These are phyloP conservation scores for Urosaurus nigricauda DNA, from an alignment of 2,797 vertebrate species.

Conservation along the genomic window DNA sequence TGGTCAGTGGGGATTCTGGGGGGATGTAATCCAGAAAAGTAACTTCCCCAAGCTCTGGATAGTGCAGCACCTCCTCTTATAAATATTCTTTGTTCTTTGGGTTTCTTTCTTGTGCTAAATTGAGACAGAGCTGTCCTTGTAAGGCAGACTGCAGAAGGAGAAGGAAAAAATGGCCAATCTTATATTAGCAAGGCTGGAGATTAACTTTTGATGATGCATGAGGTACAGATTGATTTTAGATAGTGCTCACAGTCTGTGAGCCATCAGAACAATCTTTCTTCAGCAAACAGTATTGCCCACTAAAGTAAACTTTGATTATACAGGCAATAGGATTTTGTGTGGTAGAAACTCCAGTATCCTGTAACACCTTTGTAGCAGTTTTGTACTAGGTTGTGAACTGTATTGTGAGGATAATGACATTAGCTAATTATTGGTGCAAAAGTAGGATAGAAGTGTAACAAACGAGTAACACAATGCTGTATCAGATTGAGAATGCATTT, in stretches of 20 bases:
- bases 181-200: background rate
- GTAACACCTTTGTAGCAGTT: background rate
- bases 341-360: background rate
- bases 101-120: no score
- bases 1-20: no score
- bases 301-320: background rate
- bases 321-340: background rate
- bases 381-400: background rate
- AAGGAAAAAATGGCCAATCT: background rate
- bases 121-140: background rate
- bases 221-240: constrained; percentile 2
- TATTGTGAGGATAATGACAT: background rate
- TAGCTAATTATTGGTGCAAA: background rate
- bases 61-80: background rate
- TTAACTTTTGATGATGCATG: background rate
- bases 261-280: background rate
- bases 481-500: background rate
- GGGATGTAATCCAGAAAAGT: no score
- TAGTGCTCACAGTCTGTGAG: background rate
- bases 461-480: background rate
- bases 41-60: no score
- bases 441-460: background rate
- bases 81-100: background rate
- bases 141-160: background rate
- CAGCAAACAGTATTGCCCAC: background rate